These are phyloP conservation scores for Hermaeophaga mercurialis DNA, from an alignment of 2,888 invertebrate genomes.

Conservation along the genomic window DNA sequence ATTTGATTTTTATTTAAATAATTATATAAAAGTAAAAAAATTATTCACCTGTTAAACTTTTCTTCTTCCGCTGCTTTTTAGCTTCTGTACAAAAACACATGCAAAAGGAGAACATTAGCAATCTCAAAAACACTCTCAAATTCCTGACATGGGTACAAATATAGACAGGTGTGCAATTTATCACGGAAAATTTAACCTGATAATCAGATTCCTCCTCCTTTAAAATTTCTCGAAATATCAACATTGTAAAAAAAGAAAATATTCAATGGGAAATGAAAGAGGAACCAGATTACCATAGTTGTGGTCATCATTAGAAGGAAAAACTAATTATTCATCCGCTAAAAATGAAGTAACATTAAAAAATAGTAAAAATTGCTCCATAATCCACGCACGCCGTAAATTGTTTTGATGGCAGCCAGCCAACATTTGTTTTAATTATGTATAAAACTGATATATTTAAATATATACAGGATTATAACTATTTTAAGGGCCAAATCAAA, in stretches of 20 bases:
- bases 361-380: conserved; percentile 11
- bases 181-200: neutral
- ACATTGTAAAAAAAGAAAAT: no score
- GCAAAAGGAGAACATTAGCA: conserved; percentile 61
- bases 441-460: conserved; percentile 25
- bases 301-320: neutral
- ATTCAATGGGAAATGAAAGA: neutral
- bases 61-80: conserved; percentile 95
- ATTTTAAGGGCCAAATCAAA: conserved; percentile 17
- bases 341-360: conserved; percentile 2
- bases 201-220: neutral
- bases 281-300: conserved; percentile 7
- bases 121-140: conserved; percentile 59
- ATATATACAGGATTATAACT: conserved; percentile 28
- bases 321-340: conserved; percentile 2
- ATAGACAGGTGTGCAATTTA: conserved; percentile 39
- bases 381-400: conserved; percentile 37
- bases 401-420: conserved; percentile 38
- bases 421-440: conserved; percentile 33
- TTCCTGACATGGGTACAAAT: conserved; percentile 58
- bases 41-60: conserved; percentile 87
- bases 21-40: conserved; percentile 55
- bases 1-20: conserved; percentile 34
- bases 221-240: neutral
- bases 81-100: conserved; percentile 76